Conservation (phyloP, 1,140 invertebrate genomes). For the Drosophila pectinifera region DNA sequence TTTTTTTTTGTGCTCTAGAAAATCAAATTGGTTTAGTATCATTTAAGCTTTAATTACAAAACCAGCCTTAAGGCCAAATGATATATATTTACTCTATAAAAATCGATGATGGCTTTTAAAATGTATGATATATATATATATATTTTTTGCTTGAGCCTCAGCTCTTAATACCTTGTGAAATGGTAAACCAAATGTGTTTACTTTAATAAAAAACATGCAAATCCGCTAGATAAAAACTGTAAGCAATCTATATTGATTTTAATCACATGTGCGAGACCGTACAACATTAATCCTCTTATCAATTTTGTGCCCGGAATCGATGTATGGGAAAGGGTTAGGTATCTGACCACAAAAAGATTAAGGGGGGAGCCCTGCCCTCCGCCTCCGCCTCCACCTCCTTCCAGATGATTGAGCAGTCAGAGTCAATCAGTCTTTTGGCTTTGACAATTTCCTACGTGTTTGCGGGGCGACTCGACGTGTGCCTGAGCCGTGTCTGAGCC, state of each 20-base stretch:
- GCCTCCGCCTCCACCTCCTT: background rate
- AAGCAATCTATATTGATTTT: constrained; percentile 6
- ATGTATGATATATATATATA: too few species aligned
- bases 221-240: background rate
- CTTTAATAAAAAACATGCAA: background rate
- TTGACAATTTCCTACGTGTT: constrained; percentile 29
- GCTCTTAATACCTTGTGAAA: constrained; percentile 6
- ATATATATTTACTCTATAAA: too few species aligned
- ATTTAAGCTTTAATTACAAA: background rate
- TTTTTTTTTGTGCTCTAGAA: background rate
- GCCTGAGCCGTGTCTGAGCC: constrained; percentile 4
- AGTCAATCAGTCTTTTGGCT: constrained; percentile 24
- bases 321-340: background rate
- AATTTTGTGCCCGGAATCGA: background rate
- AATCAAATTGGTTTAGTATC: background rate
- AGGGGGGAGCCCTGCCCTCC: background rate
- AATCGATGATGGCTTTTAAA: too few species aligned
- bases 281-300: constrained; percentile 13
- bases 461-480: background rate
- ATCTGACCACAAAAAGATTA: constrained; percentile 10
- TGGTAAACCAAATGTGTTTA: constrained; percentile 1
- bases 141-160: background rate
- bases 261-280: constrained; percentile 8
- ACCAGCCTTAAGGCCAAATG: too few species aligned
- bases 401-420: constrained; percentile 26